Evolutionary conservation across 1,140 invertebrate genomes (phyloP).

Genomic region (Drosophila arizonae): DNA sequence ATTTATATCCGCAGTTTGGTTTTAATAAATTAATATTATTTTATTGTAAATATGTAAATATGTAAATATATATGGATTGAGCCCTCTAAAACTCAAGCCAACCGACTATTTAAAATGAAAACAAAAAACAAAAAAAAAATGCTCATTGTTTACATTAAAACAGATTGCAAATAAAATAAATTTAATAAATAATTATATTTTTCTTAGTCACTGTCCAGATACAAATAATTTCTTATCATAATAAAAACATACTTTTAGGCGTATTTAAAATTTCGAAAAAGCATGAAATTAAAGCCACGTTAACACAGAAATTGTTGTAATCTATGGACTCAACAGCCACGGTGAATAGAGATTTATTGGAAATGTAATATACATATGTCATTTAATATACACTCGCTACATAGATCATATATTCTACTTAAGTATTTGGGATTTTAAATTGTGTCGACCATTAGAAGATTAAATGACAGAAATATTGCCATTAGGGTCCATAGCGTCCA

Average conservation of each 20-base stretch:
- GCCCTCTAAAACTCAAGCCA: too few species aligned
- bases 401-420: slow-evolving; percentile 21
- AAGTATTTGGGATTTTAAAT: slow-evolving; percentile 34
- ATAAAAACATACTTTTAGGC: slow-evolving; percentile 9
- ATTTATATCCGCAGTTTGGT: too few species aligned
- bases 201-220: not conserved
- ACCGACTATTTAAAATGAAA: too few species aligned
- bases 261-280: not conserved
- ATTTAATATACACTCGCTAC: slow-evolving; percentile 4
- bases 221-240: not conserved
- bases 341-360: slow-evolving; percentile 27
- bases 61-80: too few species aligned
- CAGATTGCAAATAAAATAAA: too few species aligned
- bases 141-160: too few species aligned
- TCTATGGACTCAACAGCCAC: not conserved
- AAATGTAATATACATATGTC: slow-evolving; percentile 2
- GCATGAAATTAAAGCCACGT: too few species aligned
- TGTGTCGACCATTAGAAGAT: slow-evolving; percentile 27
- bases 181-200: too few species aligned
- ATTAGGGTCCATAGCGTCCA: slow-evolving; percentile 29
- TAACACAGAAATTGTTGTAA: too few species aligned
- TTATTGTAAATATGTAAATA: too few species aligned
- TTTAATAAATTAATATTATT: too few species aligned
- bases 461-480: slow-evolving; percentile 34
- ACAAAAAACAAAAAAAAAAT: too few species aligned